phyloP scores from a whole-genome alignment of 2,888 invertebrate species.

The Neelides folsomi region DNA sequence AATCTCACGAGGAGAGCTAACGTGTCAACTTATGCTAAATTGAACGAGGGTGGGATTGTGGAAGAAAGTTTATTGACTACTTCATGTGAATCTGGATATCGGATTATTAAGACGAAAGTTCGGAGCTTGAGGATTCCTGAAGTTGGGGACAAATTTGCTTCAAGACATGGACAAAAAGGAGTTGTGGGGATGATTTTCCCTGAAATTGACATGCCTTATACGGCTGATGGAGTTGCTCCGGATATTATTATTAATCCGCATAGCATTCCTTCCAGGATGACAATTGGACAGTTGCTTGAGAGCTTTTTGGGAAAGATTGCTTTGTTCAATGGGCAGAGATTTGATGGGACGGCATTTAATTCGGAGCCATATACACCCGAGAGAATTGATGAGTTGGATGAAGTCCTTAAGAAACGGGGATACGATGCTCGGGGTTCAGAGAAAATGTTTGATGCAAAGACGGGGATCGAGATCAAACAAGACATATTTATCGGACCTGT shows the following conservation, averaged over 20 bases:
- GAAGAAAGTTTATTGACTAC: constrained; percentile 49
- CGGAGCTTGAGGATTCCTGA: constrained; percentile 42
- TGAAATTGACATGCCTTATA: constrained; percentile 40
- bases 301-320: constrained; percentile 42
- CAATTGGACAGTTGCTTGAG: constrained; percentile 51
- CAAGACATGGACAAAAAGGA: constrained; percentile 51
- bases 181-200: constrained; percentile 50
- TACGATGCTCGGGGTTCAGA: too few relatives aligned
- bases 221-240: constrained; percentile 46
- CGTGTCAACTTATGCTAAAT: constrained; percentile 45
- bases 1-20: constrained; percentile 34
- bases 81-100: too few relatives aligned
- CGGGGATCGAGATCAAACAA: too few relatives aligned
- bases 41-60: constrained; percentile 47
- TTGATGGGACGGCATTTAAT: constrained; percentile 4
- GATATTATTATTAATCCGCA: constrained; percentile 53
- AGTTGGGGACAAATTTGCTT: constrained; percentile 52
- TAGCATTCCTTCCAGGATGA: constrained; percentile 51
- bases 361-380: background rate
- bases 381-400: background rate
- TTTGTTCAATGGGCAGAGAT: background rate
- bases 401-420: background rate
- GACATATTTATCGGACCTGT: too few relatives aligned
- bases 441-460: too few relatives aligned
- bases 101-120: too few relatives aligned